phyloP scores from a whole-genome alignment of 2,797 vertebrate species.

The Hypotaenidia philippensis region DNA sequence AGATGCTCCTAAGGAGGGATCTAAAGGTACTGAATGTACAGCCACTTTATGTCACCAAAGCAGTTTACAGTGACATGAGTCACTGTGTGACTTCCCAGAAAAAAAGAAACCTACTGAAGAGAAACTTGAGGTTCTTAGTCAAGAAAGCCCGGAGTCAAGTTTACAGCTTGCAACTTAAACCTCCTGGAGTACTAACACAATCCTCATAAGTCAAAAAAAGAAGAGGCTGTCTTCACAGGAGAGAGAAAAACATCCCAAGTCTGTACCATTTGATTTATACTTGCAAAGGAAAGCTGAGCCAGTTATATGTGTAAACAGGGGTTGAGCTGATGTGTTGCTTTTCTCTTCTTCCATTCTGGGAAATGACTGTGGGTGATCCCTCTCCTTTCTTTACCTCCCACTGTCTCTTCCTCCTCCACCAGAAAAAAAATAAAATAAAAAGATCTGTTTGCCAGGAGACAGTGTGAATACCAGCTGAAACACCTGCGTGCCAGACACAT shows the following conservation, averaged over 20 bases:
- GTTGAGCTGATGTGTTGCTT: constrained; percentile 72
- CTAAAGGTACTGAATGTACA: neutral
- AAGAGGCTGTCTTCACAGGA: constrained; percentile 70
- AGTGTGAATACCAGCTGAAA: constrained; percentile 78
- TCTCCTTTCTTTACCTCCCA: constrained; percentile 77
- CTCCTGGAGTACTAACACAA: constrained; percentile 23
- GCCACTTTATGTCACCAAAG: neutral
- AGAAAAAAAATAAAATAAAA: neutral
- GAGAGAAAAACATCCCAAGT: constrained; percentile 77
- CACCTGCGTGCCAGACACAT: constrained; percentile 77
- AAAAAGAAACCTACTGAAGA: neutral
- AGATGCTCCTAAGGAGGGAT: neutral
- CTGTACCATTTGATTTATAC: constrained; percentile 79
- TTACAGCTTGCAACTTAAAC: neutral
- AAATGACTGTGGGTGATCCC: constrained; percentile 83
- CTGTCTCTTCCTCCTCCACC: constrained; percentile 51
- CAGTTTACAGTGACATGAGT: neutral
- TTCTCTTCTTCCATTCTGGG: constrained; percentile 76
- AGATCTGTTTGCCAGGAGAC: constrained; percentile 72
- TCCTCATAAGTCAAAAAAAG: constrained; percentile 35
- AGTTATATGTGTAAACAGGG: constrained; percentile 65
- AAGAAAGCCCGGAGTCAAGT: constrained; percentile 26
- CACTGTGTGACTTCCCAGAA: neutral
- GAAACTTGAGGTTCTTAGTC: neutral
- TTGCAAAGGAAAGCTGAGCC: constrained; percentile 69